Base-by-base conservation (phyloP, 2,797 vertebrate genomes). In the Spheniscus humboldti region DNA sequence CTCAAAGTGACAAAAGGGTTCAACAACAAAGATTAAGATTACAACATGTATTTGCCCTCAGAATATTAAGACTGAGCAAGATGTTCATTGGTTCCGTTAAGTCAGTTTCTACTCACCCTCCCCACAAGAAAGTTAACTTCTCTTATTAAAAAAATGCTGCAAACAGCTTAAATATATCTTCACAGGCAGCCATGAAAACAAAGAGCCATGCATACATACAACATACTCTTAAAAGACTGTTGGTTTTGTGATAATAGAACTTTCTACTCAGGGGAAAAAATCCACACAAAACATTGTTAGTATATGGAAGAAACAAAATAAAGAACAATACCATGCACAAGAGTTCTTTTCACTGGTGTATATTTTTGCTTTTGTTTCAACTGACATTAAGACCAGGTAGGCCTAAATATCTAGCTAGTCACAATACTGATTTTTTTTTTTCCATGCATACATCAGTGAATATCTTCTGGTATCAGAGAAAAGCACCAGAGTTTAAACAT, bases 371-470 rank as follows among this genome's bases (percentile, higher is more conserved):
- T 89, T 60, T 56, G 28, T 64, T 94, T 87, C 33, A 88, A 43
- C 17, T 45, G 31, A 86, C 33, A 52, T 45, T 59, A 69, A 73
- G 27, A 74, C 18, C 19, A 73, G 7, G 8, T 17, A 82, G 33
- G 31, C 10, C 47, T 63, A 60, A 77, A 47, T 62, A 72, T 47
- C 60, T 74, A 64, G 20, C 27, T 56, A 64, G 48, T 56, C 53
- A 75, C 48, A 78, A 45, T 6, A 60, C 1, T 20, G 24, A 0
- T 48, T 5, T 30, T 52, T 77, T 35, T 25, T n/a, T 27, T 68
- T 20, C 12, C 18, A 39, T 11, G 27, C 18, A 50, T 0, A 2
- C 16, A n/a, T 25, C n/a, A 57, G 10, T 17, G 0, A 79, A 0
- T 35, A 88, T 31, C 55, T 84, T 90, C 57, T 68, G 27, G 24